Evolutionary conservation across 2,113 vertebrate genomes (phyloP).

Genomic region (Eptatretus burgeri): DNA sequence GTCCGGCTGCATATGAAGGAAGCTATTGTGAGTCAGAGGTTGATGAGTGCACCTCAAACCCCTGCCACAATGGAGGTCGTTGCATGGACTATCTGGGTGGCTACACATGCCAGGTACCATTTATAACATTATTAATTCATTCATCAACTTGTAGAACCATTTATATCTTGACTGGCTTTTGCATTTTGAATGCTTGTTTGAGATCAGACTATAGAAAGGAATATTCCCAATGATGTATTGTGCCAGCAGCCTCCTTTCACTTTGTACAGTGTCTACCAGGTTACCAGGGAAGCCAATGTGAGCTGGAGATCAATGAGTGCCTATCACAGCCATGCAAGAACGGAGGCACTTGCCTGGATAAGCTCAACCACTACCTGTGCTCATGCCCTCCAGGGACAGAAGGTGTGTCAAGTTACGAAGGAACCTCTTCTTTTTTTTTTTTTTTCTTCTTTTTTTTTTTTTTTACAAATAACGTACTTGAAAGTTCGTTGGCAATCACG

Average conservation of each 20-base stretch:
- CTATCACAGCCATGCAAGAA: neutral
- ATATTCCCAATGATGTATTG: too few species aligned
- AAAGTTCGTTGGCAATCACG: too few species aligned
- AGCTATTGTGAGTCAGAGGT: conserved; percentile 52
- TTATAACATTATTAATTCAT: too few species aligned
- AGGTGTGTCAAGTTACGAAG: conserved; percentile 17
- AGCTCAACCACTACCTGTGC: neutral
- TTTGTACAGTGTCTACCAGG: conserved; percentile 33
- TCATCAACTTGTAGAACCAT: too few species aligned
- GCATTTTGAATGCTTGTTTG: too few species aligned
- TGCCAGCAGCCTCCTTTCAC: neutral
- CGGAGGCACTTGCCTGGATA: neutral
- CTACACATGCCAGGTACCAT: conserved; percentile 27
- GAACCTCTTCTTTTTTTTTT: too few species aligned
- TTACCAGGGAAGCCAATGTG: conserved; percentile 39
- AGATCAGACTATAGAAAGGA: too few species aligned
- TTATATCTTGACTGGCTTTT: too few species aligned
- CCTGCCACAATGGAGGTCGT: conserved; percentile 31
- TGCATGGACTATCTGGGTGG: conserved; percentile 26
- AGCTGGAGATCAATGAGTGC: neutral
- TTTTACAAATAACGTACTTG: too few species aligned
- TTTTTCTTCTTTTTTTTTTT: too few species aligned
- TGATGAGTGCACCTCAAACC: conserved; percentile 36
- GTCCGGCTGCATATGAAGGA: conserved; percentile 42
- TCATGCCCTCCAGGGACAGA: conserved; percentile 24